Evolutionary conservation across 2,888 invertebrate genomes (phyloP), one percentile per base, ranked within the genome.

Genomic region (Formica aserva): DNA sequence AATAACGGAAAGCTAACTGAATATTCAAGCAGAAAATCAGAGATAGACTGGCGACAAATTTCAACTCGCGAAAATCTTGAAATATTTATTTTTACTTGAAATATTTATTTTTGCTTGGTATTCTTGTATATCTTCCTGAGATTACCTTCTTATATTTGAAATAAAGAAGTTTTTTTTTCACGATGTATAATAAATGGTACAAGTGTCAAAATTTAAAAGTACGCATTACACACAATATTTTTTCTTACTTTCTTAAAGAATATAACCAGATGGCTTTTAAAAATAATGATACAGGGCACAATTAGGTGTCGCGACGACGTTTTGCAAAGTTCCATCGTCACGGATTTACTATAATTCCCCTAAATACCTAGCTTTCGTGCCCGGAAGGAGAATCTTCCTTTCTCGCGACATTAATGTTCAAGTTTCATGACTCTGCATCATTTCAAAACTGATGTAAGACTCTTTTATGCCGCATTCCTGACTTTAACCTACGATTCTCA

Each of bases 361-460:
- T 78, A 71, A 78, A 78, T 69, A 57, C 29, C 41, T n/a, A 9
- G 77, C n/a, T 82, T 87, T 63, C 76, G 29, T 48, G 29, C 57
- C 6, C 55, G 15, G 11, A 52, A 52, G n/a, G n/a, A 60, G 65
- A 60, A 76, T 52, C 38, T 69, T 66, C 45, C 22, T 38, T 60
- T 69, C 69, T 57, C 41, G 13, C 76, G 78, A 52, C 72, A 29
- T 77, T 71, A 78, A 52, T 41, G 57, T 74, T 78, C 45, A 45
- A 57, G 41, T 71, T 71, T 41, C 72, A 71, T 69, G 41, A 57
- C 15, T 71, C 22, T 72, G 41, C 41, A 55, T 22, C 22, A 57
- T 60, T 72, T 18, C 41, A 72, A 57, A 74, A 57, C 22, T 72
- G n/a, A 71, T 32, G 60, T 32, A 35, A 52, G 4, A n/a, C 0